Evolutionary conservation across 1,140 invertebrate genomes (phyloP), one percentile per base, ranked within the genome.

Genomic region (Drosophila tani): DNA sequence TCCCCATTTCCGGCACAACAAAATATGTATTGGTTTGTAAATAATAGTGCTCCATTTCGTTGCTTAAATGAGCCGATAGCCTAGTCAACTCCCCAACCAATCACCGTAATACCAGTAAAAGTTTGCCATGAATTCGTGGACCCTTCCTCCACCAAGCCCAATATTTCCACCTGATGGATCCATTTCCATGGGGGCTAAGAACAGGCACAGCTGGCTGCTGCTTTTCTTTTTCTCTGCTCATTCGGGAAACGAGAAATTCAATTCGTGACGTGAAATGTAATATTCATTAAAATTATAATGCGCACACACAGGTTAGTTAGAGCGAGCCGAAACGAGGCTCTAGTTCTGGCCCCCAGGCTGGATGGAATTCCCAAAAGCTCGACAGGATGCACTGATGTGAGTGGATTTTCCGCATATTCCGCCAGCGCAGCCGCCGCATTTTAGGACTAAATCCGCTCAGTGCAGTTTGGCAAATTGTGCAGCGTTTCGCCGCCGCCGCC

Each of bases 381-480:
- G 78, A 65, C 53, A 56, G 53, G 53, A 78, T 78, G 73, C 78
- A 76, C 81, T 70, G 74, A 69, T 86, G 82, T 74, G 71, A 65
- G 59, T 77, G 64, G 49, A 68, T 55, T 47, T 55, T 56, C n/a
- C 67, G 17, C 29, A 40, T 45, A 19, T 69, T 50, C 12, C 35
- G 14, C 35, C 12, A 53, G 24, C 29, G 55, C 27, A 29, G 27
- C 43, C 32, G 64, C 24, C 58, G 50, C 75, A 75, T 85, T 86
- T 53, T 67, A 88, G 74, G 38, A 84, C 56, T 66, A 81, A 87
- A 87, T 90, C 85, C 66, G 81, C 84, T 88, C 84, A 84, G 81
- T 75, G 81, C 81, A 63, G 85, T 73, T 73, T 60, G 70, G 70
- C 81, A 87, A 86, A 86, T 86, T 86, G 84, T 69, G 62, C 81